Evolutionary conservation across 2,113 vertebrate genomes (phyloP), one percentile per base, ranked within the genome.

Genomic region (Tympanuchus pallidicinctus): DNA sequence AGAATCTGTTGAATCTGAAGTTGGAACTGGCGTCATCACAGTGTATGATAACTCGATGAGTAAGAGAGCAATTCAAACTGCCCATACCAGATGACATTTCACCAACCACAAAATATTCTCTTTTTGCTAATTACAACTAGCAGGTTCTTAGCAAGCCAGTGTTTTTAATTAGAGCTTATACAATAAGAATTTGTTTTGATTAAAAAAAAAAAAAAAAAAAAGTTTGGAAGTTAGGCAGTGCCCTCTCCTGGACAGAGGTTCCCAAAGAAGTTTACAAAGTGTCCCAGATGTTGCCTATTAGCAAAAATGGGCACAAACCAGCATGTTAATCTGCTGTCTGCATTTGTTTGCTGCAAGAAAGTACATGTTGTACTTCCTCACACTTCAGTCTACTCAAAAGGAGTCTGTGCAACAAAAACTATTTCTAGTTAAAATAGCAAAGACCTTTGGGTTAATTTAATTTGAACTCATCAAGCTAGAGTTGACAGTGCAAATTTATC

Each of bases 201-300:
- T 45, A 82, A 82, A 56, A 76, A 57, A 52, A 75, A 65, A 38
- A 8, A 22, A 40, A 32, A n/a, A 36, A 59, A n/a, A 30, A 18
- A 16, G 32, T 91, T 95, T 36, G 7, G 43, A 96, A 50, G 94
- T 84, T 65, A 82, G 90, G 85, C 82, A 95, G 43, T 96, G 97
- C 92, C 96, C 97, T 96, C 97, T 97, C 42, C 94, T 96, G 97
- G 94, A 65, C 2, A 2, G 8, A 28, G 30, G 1, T 9, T 75
- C 28, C 65, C 48, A 73, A 21, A 73, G 17, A 11, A n/a, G 30
- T 38, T 88, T 85, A 16, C 30, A 8, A 64, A 47, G 67, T 4
- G 8, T 40, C 65, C 74, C 82, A 50, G 30, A 43, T 6, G 32
- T 28, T 43, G 73, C 27, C 48, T 52, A 8, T 48, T 87, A 4